These are phyloP conservation scores for Dinothrombium tinctorium DNA, from an alignment of 1,140 invertebrate genomes.

Conservation along the genomic window DNA sequence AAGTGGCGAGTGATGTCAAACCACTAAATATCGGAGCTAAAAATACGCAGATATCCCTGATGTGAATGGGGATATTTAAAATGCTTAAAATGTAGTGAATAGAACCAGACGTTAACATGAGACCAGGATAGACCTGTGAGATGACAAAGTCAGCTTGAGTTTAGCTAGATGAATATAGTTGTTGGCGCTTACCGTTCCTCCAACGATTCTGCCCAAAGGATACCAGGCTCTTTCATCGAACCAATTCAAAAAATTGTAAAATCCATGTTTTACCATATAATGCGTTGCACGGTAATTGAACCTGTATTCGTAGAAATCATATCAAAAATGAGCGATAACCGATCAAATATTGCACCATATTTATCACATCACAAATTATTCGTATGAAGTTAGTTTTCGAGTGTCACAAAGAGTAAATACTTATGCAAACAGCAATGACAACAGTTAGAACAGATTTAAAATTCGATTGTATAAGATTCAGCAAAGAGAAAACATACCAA, in stretches of 20 bases:
- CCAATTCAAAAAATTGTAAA: slow-evolving; percentile 99
- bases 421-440: too few relatives aligned
- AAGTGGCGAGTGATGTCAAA: slow-evolving; percentile 87
- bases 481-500: slow-evolving; percentile 44
- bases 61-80: slow-evolving; percentile 90
- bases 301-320: slow-evolving; percentile 33
- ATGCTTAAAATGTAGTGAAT: slow-evolving; percentile 82
- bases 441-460: too few relatives aligned
- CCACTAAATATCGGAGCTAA: slow-evolving; percentile 94
- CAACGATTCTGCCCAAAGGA: slow-evolving; percentile 88
- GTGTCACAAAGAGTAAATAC: too few relatives aligned
- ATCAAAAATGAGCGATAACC: too few relatives aligned
- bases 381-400: too few relatives aligned
- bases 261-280: slow-evolving; percentile 98
- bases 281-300: slow-evolving; percentile 97
- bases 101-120: slow-evolving; percentile 94
- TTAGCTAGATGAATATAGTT: background rate
- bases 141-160: background rate
- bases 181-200: slow-evolving; percentile 29
- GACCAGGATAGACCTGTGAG: slow-evolving; percentile 66
- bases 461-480: too few relatives aligned
- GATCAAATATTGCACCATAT: too few relatives aligned
- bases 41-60: slow-evolving; percentile 96
- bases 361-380: too few relatives aligned
- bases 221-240: slow-evolving; percentile 99